phyloP scores from a whole-genome alignment of 2,113 vertebrate genomes.

The Mesoclemmys tuberculata region DNA sequence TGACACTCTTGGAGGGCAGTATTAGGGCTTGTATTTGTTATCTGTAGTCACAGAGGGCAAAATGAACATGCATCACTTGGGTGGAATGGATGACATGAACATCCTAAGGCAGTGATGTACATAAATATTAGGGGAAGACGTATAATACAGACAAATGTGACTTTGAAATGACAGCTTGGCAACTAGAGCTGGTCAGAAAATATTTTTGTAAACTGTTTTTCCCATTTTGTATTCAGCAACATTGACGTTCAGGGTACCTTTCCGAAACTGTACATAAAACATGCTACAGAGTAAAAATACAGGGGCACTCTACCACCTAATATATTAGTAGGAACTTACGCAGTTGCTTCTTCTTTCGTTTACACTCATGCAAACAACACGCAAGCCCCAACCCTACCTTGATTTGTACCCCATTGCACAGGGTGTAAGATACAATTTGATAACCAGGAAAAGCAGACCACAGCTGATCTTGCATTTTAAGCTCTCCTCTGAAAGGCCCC shows the following conservation, averaged over 20 bases:
- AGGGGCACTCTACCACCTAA: background rate
- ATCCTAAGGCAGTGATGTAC: background rate
- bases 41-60: background rate
- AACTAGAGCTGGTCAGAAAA: slow-evolving; percentile 11
- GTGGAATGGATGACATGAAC: background rate
- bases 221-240: slow-evolving; percentile 25
- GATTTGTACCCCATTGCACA: background rate
- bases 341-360: background rate
- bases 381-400: background rate
- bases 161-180: background rate
- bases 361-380: background rate
- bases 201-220: background rate
- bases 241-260: slow-evolving; percentile 3
- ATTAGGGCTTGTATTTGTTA: background rate
- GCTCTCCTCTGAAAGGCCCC: no score
- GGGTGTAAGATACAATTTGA: background rate
- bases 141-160: background rate
- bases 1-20: background rate
- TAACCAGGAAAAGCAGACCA: background rate
- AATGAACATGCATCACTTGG: background rate
- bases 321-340: background rate
- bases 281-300: background rate
- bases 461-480: no score
- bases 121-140: accelerated
- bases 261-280: background rate